These are phyloP conservation scores for Acronicta leporina DNA, from an alignment of 2,888 invertebrate species.

Conservation along the genomic window DNA sequence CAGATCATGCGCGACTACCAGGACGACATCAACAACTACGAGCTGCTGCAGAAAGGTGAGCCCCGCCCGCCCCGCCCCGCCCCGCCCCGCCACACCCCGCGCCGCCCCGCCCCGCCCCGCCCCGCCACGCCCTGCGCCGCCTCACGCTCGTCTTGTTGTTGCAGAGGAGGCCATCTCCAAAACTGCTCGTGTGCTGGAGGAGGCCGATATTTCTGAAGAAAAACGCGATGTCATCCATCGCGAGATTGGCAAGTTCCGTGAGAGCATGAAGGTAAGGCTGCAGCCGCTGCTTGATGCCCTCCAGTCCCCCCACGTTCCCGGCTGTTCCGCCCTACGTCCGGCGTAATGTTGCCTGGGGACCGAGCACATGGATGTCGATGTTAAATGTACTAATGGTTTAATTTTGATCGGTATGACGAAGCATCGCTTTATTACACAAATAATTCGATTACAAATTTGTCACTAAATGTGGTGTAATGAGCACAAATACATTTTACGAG, in stretches of 20 bases:
- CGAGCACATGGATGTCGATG: slow-evolving; percentile 26
- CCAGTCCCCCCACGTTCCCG: not conserved
- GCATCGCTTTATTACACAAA: slow-evolving; percentile 52
- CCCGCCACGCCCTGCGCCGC: not conserved
- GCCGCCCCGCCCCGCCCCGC: not conserved
- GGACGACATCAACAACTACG: slow-evolving; percentile 92
- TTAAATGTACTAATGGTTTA: slow-evolving; percentile 40
- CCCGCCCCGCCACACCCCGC: not conserved
- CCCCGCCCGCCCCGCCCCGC: not conserved
- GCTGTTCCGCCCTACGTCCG: not conserved
- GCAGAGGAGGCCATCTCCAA: slow-evolving; percentile 91
- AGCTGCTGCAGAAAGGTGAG: slow-evolving; percentile 90
- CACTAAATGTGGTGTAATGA: not conserved
- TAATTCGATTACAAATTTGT: not conserved
- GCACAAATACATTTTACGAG: not conserved
- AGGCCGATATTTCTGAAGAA: slow-evolving; percentile 98
- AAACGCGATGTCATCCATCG: slow-evolving; percentile 98
- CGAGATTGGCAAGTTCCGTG: slow-evolving; percentile 99
- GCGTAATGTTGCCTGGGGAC: slow-evolving; percentile 20
- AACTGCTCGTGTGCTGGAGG: slow-evolving; percentile 92
- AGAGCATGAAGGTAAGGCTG: slow-evolving; percentile 97
- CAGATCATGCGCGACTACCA: slow-evolving; percentile 95
- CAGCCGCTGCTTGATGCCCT: slow-evolving; percentile 25
- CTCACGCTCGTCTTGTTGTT: not conserved
- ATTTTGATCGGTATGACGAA: slow-evolving; percentile 42